Conservation (phyloP, 2,888 invertebrate genomes). For the Bombyx huttoni region DNA sequence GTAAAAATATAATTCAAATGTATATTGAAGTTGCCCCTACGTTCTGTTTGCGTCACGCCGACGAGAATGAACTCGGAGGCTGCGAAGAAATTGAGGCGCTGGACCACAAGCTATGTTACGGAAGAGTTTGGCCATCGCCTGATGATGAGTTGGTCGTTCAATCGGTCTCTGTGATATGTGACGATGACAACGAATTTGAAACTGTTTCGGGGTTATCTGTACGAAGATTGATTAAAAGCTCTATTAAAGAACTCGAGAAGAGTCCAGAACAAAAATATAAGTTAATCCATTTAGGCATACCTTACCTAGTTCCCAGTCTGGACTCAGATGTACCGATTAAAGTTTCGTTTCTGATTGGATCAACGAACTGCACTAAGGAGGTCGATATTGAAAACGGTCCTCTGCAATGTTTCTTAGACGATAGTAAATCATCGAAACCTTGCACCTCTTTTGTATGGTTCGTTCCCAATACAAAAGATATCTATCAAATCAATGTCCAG, state of each 20-base stretch:
- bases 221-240: slow-evolving; percentile 22
- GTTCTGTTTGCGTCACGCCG: slow-evolving; percentile 33
- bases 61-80: slow-evolving; percentile 18
- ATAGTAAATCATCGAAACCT: slow-evolving; percentile 18
- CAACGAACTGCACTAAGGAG: slow-evolving; percentile 44
- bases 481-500: slow-evolving; percentile 21
- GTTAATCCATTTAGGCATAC: slow-evolving; percentile 36
- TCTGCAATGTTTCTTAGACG: slow-evolving; percentile 27
- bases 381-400: slow-evolving; percentile 16
- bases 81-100: slow-evolving; percentile 47
- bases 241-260: slow-evolving; percentile 32
- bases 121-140: slow-evolving; percentile 41
- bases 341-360: slow-evolving; percentile 29
- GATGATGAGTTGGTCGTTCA: slow-evolving; percentile 38
- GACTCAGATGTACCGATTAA: slow-evolving; percentile 30
- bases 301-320: slow-evolving; percentile 37
- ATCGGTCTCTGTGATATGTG: slow-evolving; percentile 35
- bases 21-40: slow-evolving; percentile 46
- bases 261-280: slow-evolving; percentile 26
- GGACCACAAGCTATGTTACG: slow-evolving; percentile 37
- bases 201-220: slow-evolving; percentile 34
- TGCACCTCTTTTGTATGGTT: slow-evolving; percentile 38
- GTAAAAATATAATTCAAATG: slow-evolving; percentile 33
- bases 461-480: slow-evolving; percentile 24
- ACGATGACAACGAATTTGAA: slow-evolving; percentile 34